Conservation (phyloP, 2,113 vertebrate genomes). For the Sigmodon hispidus region DNA sequence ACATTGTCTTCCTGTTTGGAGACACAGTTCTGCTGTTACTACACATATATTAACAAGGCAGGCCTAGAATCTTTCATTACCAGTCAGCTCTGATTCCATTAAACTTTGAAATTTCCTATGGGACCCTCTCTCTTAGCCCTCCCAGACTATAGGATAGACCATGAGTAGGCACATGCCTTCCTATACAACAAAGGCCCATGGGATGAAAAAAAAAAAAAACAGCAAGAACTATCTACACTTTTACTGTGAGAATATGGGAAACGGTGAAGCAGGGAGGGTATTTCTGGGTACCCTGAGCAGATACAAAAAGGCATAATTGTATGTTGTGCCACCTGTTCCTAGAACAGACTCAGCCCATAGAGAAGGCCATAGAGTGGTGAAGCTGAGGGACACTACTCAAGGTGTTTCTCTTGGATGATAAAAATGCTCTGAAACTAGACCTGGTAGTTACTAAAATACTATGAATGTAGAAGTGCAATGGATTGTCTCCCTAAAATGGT, state of each 20-base stretch:
- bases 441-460: background rate
- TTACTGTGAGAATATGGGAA: background rate
- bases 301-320: background rate
- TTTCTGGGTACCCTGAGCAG: background rate
- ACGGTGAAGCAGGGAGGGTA: background rate
- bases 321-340: background rate
- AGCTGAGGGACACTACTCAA: no score
- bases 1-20: background rate
- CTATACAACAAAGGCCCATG: background rate
- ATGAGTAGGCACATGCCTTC: background rate
- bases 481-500: background rate
- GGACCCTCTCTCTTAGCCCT: background rate
- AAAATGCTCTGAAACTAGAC: background rate
- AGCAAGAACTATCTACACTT: background rate
- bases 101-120: background rate
- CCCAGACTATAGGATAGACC: background rate
- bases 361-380: background rate
- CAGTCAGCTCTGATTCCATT: accelerated
- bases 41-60: background rate
- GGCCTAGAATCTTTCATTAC: background rate
- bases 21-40: background rate
- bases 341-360: background rate
- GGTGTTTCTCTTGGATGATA: no score
- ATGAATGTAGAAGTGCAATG: background rate
- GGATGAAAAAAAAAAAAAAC: background rate